These are phyloP conservation scores for Pimpla rufipes DNA, from an alignment of 2,888 invertebrate species.

Conservation along the genomic window DNA sequence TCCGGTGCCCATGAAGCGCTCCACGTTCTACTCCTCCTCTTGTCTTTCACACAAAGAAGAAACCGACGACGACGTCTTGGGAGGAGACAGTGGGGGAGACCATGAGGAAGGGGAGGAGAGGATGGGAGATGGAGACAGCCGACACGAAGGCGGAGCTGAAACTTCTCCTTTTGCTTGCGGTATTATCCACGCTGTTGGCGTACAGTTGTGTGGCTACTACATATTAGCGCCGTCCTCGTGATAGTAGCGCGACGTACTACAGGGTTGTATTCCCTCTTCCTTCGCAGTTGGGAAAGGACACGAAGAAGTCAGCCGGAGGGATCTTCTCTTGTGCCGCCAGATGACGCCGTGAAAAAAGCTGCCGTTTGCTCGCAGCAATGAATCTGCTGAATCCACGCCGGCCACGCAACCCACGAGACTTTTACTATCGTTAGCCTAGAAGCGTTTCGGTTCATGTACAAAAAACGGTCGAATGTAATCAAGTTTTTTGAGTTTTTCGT, in stretches of 20 bases:
- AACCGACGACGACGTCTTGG: conserved; percentile 45
- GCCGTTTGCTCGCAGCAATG: conserved; percentile 8
- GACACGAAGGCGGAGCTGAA: not conserved
- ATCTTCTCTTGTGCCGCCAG: conserved; percentile 66
- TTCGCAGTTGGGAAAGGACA: conserved; percentile 41
- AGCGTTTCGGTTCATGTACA: too few relatives aligned
- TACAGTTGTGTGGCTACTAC: conserved; percentile 1
- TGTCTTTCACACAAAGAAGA: conserved; percentile 60
- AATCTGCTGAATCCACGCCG: not conserved
- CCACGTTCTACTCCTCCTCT: conserved; percentile 27
- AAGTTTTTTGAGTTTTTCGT: too few relatives aligned
- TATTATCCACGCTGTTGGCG: conserved; percentile 13
- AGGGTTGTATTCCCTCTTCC: not conserved
- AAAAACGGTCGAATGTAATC: too few relatives aligned
- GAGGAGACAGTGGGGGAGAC: too few relatives aligned
- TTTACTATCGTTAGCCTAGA: not conserved
- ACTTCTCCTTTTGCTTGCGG: conserved; percentile 18
- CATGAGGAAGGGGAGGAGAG: conserved; percentile 2
- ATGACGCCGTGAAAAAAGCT: conserved; percentile 72
- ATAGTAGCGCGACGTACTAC: conserved; percentile 30
- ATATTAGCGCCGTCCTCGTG: not conserved
- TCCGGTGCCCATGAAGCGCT: conserved; percentile 70
- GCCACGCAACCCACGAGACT: not conserved
- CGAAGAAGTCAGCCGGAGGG: conserved; percentile 50
- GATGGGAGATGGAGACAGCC: not conserved